Percentiles rank a stretch among this genome's conserved stretches.
Conservation (phyloP, 2,888 invertebrate genomes). For the Podotricha telesiphe region DNA sequence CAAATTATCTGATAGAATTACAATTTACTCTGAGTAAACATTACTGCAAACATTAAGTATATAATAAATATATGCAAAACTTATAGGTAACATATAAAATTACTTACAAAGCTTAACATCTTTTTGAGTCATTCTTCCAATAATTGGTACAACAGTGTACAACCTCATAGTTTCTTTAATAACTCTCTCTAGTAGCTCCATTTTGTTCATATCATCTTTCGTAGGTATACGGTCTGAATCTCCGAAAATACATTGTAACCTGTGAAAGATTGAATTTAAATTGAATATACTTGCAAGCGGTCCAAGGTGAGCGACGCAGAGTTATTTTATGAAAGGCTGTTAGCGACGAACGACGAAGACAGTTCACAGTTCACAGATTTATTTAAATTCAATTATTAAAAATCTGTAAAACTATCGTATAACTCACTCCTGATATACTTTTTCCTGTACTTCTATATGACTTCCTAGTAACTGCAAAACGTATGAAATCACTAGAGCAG, state of each 20-base stretch:
- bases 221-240: conserved; percentile 65
- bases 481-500: conserved; percentile 76
- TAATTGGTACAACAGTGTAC: conserved; percentile 81
- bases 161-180: conserved; percentile 84
- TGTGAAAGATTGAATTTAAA: conserved; percentile 49
- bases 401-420: neutral
- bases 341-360: no score
- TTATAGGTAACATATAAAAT: no score
- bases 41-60: no score
- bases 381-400: neutral
- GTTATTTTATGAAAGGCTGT: neutral
- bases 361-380: no score
- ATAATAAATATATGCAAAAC: no score
- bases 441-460: conserved; percentile 67
- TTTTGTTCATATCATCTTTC: conserved; percentile 77
- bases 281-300: neutral
- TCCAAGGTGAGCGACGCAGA: neutral
- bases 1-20: no score
- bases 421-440: conserved; percentile 64
- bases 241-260: conserved; percentile 75
- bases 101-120: conserved; percentile 78
- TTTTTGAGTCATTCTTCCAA: conserved; percentile 72
- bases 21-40: no score
- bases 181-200: conserved; percentile 83
- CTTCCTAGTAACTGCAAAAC: conserved; percentile 73